Percentiles rank a stretch among this genome's conserved stretches.
These are phyloP conservation scores for Creontiades dilutus DNA, from an alignment of 2,888 invertebrate genomes.

Conservation along the genomic window DNA sequence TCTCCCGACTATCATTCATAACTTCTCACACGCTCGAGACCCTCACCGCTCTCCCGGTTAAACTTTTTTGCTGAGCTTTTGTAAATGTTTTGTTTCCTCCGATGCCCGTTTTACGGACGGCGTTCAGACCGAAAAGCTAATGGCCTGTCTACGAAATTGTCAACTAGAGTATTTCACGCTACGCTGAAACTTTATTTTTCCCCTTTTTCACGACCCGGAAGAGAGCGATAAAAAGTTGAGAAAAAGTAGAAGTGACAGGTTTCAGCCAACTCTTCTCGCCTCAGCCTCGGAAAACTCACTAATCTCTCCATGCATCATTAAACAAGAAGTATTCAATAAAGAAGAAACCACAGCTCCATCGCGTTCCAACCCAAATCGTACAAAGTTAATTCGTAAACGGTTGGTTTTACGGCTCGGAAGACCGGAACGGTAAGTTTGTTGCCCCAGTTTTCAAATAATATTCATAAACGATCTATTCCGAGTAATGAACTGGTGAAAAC, in stretches of 20 bases:
- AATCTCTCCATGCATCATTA: constrained; percentile 28
- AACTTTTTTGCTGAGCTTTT: constrained; percentile 30
- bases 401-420: not conserved
- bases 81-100: constrained; percentile 27
- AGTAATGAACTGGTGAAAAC: no score
- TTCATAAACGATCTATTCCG: no score
- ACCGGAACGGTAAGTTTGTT: not conserved
- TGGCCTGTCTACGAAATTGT: constrained; percentile 18
- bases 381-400: not conserved
- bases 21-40: not conserved
- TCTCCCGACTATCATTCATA: not conserved
- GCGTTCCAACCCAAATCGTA: constrained; percentile 7
- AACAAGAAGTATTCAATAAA: constrained; percentile 28
- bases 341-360: not conserved
- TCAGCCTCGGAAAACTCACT: not conserved
- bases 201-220: not conserved
- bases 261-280: constrained; percentile 13
- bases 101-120: not conserved
- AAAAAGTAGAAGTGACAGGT: constrained; percentile 7
- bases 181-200: not conserved
- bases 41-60: not conserved
- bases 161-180: constrained; percentile 39
- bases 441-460: no score
- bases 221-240: constrained; percentile 6
- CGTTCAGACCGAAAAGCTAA: not conserved